These are phyloP conservation scores for Agonopterix alstromeriana DNA, from an alignment of 2,888 invertebrate species.

Conservation along the genomic window DNA sequence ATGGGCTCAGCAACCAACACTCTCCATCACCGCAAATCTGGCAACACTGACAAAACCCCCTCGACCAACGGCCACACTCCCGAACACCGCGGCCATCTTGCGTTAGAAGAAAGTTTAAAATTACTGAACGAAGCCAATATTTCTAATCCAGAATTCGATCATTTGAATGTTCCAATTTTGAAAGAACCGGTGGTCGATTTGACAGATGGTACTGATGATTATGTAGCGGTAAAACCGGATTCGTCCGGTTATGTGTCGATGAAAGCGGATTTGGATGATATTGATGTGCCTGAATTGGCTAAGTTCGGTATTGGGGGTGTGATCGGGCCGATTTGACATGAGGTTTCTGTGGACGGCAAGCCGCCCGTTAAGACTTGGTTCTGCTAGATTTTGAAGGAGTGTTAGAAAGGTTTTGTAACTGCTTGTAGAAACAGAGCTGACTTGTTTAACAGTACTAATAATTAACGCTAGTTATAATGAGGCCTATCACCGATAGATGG, in stretches of 20 bases:
- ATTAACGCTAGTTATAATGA: no score
- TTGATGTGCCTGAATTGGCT: constrained; percentile 52
- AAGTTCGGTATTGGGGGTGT: constrained; percentile 45
- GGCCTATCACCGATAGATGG: no score
- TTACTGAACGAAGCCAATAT: constrained; percentile 68
- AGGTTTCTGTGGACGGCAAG: constrained; percentile 38
- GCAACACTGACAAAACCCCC: constrained; percentile 31
- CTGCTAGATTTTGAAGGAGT: constrained; percentile 31
- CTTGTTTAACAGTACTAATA: no score
- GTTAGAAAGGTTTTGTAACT: no score
- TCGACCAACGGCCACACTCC: constrained; percentile 45
- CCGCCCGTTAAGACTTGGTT: constrained; percentile 73
- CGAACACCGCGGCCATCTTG: constrained; percentile 48
- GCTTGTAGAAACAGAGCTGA: no score
- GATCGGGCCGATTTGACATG: constrained; percentile 59
- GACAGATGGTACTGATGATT: constrained; percentile 58
- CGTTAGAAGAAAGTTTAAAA: constrained; percentile 64
- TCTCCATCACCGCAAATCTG: constrained; percentile 51
- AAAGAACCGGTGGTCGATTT: constrained; percentile 57
- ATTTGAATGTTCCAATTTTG: constrained; percentile 13
- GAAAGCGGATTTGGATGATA: constrained; percentile 48
- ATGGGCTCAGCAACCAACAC: constrained; percentile 50
- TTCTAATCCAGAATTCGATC: constrained; percentile 54
- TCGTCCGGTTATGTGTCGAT: constrained; percentile 21
- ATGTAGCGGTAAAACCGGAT: constrained; percentile 50